Percentiles rank a stretch among this genome's conserved stretches.
Conservation (phyloP, 2,113 vertebrate genomes). For the Ciconia boyciana region DNA sequence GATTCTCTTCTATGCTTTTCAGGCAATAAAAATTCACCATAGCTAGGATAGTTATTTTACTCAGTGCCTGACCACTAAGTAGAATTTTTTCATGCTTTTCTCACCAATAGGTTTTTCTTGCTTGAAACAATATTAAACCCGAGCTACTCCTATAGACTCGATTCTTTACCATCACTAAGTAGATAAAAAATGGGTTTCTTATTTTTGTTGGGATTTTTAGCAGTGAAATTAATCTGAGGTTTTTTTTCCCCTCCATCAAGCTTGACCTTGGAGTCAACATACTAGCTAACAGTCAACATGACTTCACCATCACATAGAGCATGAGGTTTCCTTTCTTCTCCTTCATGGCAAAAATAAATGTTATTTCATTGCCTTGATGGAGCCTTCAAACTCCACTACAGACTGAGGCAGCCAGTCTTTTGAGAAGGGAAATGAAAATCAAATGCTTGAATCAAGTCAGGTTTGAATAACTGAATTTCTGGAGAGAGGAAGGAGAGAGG, state of each 20-base stretch:
- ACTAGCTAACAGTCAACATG: neutral
- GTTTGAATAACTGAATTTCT: neutral
- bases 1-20: neutral
- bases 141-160: neutral
- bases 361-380: neutral
- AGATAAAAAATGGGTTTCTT: neutral
- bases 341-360: neutral
- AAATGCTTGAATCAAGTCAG: neutral
- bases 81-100: neutral
- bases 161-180: neutral
- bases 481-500: neutral
- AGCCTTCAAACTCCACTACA: neutral
- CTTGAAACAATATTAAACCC: neutral
- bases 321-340: neutral
- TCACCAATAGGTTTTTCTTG: neutral
- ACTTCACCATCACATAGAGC: neutral
- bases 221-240: neutral
- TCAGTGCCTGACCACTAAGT: neutral
- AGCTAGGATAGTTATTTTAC: neutral
- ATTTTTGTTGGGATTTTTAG: neutral
- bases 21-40: neutral
- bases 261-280: neutral
- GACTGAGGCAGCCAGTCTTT: neutral
- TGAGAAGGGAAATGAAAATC: neutral
- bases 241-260: neutral